These are phyloP conservation scores for Enteromius anoplus DNA, from an alignment of 2,797 vertebrate species.

Conservation along the genomic window DNA sequence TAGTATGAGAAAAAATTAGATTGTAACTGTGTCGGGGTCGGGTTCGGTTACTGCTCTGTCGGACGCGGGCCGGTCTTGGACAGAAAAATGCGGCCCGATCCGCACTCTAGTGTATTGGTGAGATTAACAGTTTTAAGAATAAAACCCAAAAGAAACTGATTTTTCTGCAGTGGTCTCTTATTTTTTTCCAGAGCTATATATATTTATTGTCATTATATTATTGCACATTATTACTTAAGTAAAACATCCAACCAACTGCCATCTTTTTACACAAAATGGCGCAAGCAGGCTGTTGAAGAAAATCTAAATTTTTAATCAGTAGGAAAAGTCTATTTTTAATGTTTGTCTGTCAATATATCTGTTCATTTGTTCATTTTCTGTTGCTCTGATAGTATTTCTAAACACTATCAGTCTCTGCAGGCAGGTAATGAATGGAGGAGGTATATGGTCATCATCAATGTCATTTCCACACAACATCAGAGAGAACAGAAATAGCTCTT, in stretches of 20 bases:
- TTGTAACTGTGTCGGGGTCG: too few species aligned
- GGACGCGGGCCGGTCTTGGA: too few species aligned
- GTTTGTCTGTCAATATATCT: not conserved
- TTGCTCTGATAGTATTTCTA: conserved; percentile 8
- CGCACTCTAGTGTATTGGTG: too few species aligned
- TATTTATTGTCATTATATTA: not conserved
- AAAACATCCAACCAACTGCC: not conserved
- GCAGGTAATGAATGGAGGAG: conserved; percentile 18
- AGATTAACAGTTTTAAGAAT: too few species aligned
- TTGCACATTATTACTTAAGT: not conserved
- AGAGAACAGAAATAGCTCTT: conserved; percentile 44
- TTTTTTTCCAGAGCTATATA: too few species aligned
- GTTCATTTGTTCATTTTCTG: not conserved
- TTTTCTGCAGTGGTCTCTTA: too few species aligned
- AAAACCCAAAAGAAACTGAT: too few species aligned
- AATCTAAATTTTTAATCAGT: too few species aligned
- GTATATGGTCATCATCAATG: conserved; percentile 37
- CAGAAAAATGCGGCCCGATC: too few species aligned
- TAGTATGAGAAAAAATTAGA: too few species aligned
- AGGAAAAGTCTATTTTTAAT: not conserved
- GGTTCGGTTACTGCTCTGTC: too few species aligned
- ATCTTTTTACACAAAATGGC: not conserved
- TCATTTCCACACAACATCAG: conserved; percentile 46
- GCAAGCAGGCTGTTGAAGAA: not conserved
- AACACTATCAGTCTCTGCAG: not conserved